Conservation (phyloP, 2,888 invertebrate species). For the Automeris io region DNA sequence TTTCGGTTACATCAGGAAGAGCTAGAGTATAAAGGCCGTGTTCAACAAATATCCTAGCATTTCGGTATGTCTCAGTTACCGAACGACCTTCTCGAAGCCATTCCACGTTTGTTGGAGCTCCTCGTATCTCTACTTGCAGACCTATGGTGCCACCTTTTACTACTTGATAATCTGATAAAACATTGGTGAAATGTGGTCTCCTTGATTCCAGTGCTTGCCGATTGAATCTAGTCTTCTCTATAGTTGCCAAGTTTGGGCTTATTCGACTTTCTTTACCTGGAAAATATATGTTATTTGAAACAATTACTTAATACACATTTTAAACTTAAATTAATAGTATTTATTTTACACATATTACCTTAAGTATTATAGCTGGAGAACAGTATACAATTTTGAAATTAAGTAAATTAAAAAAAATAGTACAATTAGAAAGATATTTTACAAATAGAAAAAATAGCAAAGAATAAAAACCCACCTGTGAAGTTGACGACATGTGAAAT, state of each 20-base stretch:
- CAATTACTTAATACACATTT: too few species aligned
- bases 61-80: constrained; percentile 75
- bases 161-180: constrained; percentile 83
- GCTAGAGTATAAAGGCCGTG: constrained; percentile 85
- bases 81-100: constrained; percentile 84
- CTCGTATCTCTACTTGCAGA: constrained; percentile 87
- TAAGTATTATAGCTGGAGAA: too few species aligned
- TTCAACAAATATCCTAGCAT: constrained; percentile 81
- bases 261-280: constrained; percentile 46
- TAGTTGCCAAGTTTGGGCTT: constrained; percentile 45
- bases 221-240: constrained; percentile 47
- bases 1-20: constrained; percentile 82
- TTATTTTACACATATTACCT: too few species aligned
- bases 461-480: constrained; percentile 76
- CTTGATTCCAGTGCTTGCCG: constrained; percentile 66
- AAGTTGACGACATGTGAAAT: constrained; percentile 84
- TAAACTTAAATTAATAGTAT: too few species aligned
- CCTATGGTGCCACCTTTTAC: constrained; percentile 87
- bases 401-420: too few species aligned
- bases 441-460: too few species aligned
- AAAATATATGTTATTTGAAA: constrained; percentile 14
- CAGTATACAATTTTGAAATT: too few species aligned
- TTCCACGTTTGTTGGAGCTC: constrained; percentile 83
- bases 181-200: constrained; percentile 82
- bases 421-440: too few species aligned